Percentiles rank a stretch among this genome's conserved stretches.
phyloP scores from a whole-genome alignment of 1,140 invertebrate genomes.

The Ceratina japonica region DNA sequence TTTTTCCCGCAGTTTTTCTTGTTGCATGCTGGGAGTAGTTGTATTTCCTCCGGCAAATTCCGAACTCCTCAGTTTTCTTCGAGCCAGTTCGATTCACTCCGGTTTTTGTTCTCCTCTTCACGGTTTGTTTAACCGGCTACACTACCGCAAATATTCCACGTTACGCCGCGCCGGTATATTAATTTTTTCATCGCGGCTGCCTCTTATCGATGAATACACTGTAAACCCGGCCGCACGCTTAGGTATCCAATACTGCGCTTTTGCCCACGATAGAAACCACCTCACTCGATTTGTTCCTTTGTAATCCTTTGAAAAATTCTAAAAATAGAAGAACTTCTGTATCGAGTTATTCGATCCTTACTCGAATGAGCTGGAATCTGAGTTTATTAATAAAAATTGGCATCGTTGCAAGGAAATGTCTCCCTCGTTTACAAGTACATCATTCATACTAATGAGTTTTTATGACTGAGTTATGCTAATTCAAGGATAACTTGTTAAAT shows the following conservation, averaged over 20 bases:
- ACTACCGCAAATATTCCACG: conserved; percentile 26
- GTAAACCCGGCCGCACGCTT: not conserved
- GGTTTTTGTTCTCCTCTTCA: conserved; percentile 24
- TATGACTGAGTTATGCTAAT: too few species aligned
- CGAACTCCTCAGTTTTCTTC: not conserved
- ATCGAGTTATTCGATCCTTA: not conserved
- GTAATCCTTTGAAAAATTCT: not conserved
- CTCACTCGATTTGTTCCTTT: not conserved
- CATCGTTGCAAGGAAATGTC: conserved; percentile 47
- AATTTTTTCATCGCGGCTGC: conserved; percentile 9
- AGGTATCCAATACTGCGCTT: not conserved
- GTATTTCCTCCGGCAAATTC: not conserved
- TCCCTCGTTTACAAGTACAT: conserved; percentile 45
- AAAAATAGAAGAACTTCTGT: not conserved
- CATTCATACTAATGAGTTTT: too few species aligned
- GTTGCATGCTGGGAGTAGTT: not conserved
- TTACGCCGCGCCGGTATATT: conserved; percentile 9
- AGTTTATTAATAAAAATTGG: conserved; percentile 60
- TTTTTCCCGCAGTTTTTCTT: not conserved
- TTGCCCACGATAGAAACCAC: not conserved
- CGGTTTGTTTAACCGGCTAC: conserved; percentile 38
- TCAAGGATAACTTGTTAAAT: too few species aligned
- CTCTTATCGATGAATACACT: conserved; percentile 15
- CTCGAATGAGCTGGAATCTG: conserved; percentile 31
- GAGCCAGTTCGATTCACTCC: not conserved